Evolutionary conservation across 1,140 invertebrate species (phyloP).

Genomic region (Sarcophaga peregrina): DNA sequence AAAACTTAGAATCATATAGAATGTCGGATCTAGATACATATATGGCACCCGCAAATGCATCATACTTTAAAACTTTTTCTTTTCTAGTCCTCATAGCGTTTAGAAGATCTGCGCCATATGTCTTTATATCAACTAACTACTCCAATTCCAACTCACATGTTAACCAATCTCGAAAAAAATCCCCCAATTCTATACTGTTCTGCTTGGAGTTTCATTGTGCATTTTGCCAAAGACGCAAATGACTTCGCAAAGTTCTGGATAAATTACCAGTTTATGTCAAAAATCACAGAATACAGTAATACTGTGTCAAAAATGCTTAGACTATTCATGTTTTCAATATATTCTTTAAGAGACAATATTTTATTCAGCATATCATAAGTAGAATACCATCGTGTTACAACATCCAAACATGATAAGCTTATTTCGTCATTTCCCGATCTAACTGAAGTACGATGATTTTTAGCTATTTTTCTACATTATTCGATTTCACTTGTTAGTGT

Average conservation of each 20-base stretch:
- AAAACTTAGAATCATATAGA: no score
- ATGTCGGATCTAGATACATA: background rate
- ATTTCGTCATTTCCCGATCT: background rate
- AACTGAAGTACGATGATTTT: background rate
- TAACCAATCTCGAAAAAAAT: conserved; percentile 39
- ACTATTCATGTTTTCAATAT: background rate
- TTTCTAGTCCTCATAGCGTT: background rate
- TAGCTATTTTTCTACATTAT: conserved; percentile 7
- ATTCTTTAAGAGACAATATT: background rate
- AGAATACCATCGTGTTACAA: background rate
- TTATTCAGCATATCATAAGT: background rate
- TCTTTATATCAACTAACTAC: no score
- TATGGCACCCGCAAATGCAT: background rate
- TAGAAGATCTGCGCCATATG: background rate
- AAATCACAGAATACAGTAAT: no score
- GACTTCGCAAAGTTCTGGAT: background rate
- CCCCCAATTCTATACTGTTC: conserved; percentile 20
- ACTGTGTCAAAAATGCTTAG: background rate
- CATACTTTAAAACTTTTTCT: background rate
- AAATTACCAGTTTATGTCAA: conserved; percentile 24
- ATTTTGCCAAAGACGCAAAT: background rate
- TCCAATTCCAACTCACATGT: background rate
- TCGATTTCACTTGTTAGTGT: background rate
- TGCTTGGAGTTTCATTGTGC: conserved; percentile 4
- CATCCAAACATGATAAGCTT: background rate